phyloP scores from a whole-genome alignment of 23 tunicate genomes.

The Halocynthia roretzi region DNA sequence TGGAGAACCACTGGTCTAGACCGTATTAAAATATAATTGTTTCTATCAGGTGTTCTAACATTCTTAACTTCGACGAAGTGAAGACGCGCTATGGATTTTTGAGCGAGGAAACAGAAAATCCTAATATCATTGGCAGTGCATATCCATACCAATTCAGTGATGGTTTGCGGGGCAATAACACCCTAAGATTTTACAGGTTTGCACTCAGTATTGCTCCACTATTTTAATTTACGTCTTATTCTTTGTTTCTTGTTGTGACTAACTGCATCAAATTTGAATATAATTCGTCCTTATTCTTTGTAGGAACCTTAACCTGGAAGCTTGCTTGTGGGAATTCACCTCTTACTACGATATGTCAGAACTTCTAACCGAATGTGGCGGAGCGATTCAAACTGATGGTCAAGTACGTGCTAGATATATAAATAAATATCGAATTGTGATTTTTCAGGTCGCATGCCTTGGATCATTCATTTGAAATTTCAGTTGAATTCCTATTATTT shows the following conservation, averaged over 20 bases:
- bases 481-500: too few species aligned
- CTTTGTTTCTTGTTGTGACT: too few species aligned
- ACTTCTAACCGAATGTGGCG: conserved; percentile 86
- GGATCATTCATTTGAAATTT: too few species aligned
- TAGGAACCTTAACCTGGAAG: conserved; percentile 91
- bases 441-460: too few species aligned
- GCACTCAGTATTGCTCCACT: not conserved
- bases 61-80: conserved; percentile 68
- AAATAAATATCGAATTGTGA: too few species aligned
- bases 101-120: conserved; percentile 51
- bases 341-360: conserved; percentile 96
- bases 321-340: conserved; percentile 93
- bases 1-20: not conserved
- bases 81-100: conserved; percentile 82
- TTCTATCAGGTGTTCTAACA: conserved; percentile 81
- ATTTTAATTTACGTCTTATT: too few species aligned
- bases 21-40: conserved; percentile 8
- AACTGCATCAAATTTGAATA: not conserved
- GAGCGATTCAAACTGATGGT: conserved; percentile 81
- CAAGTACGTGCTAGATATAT: conserved; percentile 43
- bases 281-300: not conserved
- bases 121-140: conserved; percentile 55
- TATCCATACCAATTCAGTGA: conserved; percentile 60
- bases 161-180: conserved; percentile 61
- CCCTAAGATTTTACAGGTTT: conserved; percentile 88